Base-by-base conservation (phyloP, 2,888 invertebrate species). In the Stegophylla sp. region DNA sequence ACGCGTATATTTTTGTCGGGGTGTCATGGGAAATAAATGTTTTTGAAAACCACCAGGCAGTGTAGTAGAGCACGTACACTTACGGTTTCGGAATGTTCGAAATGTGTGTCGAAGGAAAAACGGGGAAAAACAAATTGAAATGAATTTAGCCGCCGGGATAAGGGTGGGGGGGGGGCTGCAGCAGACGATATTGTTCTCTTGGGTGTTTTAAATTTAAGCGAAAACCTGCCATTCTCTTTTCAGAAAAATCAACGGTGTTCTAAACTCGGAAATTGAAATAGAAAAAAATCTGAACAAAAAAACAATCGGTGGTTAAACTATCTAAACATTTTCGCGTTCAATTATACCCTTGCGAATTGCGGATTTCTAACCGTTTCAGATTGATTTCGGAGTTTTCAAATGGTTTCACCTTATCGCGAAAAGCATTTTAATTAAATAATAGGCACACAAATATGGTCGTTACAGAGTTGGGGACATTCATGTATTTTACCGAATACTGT, bases 111-210 rank as follows among this genome's bases (percentile, higher is more conserved):
- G n/a, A 17, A 17, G 15, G n/a, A 51, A 56, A 20, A 56, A 48
- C 48, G 20, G 20, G 26, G n/a, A 26, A 59, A 59, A 73, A 45
- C 59, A 43, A 73, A 73, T 73, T 73, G 61, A 73, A 73, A 73
- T 26, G 61, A 61, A 73, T 73, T 73, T 61, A 61, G 73, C 26
- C 28, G n/a, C n/a, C n/a, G n/a, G 73, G n/a, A 28, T 61, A 73
- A 45, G 59, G n/a, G n/a, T n/a, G n/a, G n/a, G n/a, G n/a, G n/a
- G n/a, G n/a, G 45, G 13, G 26, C n/a, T n/a, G n/a, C n/a, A 45
- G 56, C 26, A 17, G 73, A 45, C 45, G 28, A 45, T 61, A 73
- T 73, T 28, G 59, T 61, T 45, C 73, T 61, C 73, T 45, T 15
- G 61, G 61, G 73, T 61, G 28, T 61, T 59, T 45, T 45, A 45